phyloP scores from a whole-genome alignment of 2,797 vertebrate species.

The Chelonia mydas region DNA sequence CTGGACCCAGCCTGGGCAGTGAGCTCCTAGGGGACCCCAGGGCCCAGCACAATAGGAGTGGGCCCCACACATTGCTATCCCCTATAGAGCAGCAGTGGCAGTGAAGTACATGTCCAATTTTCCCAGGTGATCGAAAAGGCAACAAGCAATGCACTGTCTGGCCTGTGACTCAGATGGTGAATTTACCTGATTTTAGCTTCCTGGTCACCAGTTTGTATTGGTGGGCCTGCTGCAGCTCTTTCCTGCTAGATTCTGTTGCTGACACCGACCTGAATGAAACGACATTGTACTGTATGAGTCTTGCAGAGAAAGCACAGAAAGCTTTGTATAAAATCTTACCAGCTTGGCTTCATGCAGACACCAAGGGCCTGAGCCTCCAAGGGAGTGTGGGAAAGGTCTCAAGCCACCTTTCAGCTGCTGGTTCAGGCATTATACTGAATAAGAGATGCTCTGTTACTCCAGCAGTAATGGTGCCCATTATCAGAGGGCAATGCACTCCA shows the following conservation, averaged over 20 bases:
- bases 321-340: neutral
- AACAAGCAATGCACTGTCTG: neutral
- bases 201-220: rapidly evolving
- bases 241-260: neutral
- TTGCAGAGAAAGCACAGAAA: neutral
- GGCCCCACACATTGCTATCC: neutral
- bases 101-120: too few species aligned
- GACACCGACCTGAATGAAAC: neutral
- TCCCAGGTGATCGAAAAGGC: neutral
- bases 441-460: too few species aligned
- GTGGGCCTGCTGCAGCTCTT: neutral
- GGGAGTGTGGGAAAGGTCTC: neutral
- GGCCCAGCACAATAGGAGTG: neutral
- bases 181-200: neutral
- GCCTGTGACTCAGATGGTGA: neutral
- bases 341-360: neutral
- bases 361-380: neutral
- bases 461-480: too few species aligned
- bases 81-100: neutral
- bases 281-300: neutral
- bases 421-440: neutral
- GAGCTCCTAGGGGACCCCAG: neutral
- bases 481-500: too few species aligned
- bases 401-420: too few species aligned
- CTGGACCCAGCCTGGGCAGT: neutral